Evolutionary conservation across 2,113 vertebrate species (phyloP).

Genomic region (Struthio camelus): DNA sequence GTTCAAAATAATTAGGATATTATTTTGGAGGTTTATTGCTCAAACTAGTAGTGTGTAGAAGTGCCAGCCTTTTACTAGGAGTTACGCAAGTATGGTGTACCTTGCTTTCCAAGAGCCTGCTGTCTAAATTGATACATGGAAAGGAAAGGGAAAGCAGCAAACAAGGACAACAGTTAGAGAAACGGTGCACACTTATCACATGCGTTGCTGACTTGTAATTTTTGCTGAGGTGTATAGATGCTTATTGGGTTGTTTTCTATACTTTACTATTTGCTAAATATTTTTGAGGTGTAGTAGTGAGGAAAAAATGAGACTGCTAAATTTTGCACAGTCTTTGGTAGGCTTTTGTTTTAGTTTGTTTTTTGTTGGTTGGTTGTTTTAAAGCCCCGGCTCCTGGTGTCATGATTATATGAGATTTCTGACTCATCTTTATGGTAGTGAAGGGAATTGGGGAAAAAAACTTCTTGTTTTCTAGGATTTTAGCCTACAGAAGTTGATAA

Average conservation of each 20-base stretch:
- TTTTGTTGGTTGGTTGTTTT: not conserved
- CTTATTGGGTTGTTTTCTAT: not conserved
- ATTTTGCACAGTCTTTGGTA: not conserved
- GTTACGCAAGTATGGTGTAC: not conserved
- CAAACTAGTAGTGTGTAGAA: not conserved
- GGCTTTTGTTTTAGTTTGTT: not conserved
- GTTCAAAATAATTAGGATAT: not conserved
- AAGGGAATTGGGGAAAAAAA: not conserved
- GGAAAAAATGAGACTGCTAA: not conserved
- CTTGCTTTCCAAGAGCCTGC: not conserved
- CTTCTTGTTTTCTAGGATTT: too few species aligned
- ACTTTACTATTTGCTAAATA: not conserved
- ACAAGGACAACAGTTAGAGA: not conserved
- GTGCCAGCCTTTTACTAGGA: not conserved
- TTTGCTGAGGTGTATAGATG: not conserved
- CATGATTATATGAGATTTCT: not conserved
- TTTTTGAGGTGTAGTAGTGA: not conserved
- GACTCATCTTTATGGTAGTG: not conserved
- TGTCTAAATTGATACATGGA: fast-evolving
- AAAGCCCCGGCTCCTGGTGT: not conserved
- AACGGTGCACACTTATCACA: not conserved
- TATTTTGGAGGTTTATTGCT: not conserved
- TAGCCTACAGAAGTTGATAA: not conserved
- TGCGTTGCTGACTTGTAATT: not conserved
- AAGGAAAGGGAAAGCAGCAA: not conserved